A percentile compares a stretch with the other conserved stretches of the same genome.
These are phyloP conservation scores for Herpailurus yagouaroundi DNA, from an alignment of 2,113 vertebrate species.

Conservation along the genomic window DNA sequence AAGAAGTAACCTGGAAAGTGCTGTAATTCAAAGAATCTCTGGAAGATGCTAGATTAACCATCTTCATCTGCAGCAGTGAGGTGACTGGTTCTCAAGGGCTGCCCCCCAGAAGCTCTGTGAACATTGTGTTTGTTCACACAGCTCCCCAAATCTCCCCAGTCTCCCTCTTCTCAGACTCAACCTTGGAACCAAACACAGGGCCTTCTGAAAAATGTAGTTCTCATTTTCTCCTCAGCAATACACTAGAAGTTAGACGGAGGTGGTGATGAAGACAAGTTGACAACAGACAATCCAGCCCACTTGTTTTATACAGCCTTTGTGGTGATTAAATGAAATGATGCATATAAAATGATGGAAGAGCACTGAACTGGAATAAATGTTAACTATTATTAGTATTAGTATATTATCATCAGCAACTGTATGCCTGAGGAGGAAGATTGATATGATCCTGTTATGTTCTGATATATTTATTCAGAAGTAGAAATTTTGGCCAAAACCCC, in stretches of 20 bases:
- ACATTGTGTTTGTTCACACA: neutral
- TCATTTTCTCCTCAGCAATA: neutral
- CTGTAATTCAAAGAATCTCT: neutral
- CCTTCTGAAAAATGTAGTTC: neutral
- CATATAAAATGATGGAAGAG: neutral
- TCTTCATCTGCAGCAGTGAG: neutral
- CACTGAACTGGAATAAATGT: neutral
- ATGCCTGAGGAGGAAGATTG: conserved; percentile 22
- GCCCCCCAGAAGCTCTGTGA: neutral
- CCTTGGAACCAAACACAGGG: neutral
- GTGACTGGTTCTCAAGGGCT: neutral
- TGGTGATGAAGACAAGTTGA: neutral
- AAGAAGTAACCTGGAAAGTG: neutral
- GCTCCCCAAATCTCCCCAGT: neutral
- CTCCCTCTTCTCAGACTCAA: neutral
- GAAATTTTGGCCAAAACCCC: conserved; percentile 7
- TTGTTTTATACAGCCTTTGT: neutral
- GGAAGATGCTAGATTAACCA: neutral
- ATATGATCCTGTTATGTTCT: neutral
- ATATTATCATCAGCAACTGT: neutral
- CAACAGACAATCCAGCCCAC: neutral
- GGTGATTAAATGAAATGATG: neutral
- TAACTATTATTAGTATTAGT: neutral
- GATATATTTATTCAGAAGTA: conserved; percentile 37
- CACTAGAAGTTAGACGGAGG: neutral